Conservation (phyloP, 2,888 invertebrate species). For the Diogma glabrata region DNA sequence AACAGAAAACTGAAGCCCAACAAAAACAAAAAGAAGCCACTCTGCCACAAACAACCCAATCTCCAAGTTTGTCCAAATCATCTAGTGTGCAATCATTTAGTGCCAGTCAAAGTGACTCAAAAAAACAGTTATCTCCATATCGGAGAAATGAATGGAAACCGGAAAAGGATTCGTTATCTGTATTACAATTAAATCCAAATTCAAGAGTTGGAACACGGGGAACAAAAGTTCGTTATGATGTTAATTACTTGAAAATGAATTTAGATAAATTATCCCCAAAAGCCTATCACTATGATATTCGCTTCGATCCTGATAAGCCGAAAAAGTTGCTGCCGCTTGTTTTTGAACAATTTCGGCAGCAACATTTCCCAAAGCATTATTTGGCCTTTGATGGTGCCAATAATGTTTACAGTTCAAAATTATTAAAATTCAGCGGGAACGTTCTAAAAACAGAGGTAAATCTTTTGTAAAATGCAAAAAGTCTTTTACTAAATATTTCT, state of each 20-base stretch:
- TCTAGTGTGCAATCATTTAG: neutral
- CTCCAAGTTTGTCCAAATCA: neutral
- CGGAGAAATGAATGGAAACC: slow-evolving; percentile 56
- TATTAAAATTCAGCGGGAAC: slow-evolving; percentile 17
- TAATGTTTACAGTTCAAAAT: slow-evolving; percentile 43
- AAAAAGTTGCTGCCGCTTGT: slow-evolving; percentile 47
- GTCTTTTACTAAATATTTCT: too few species aligned
- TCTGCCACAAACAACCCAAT: neutral
- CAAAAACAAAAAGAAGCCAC: slow-evolving; percentile 36
- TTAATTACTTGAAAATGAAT: slow-evolving; percentile 52
- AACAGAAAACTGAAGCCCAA: slow-evolving; percentile 27
- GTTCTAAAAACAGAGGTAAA: neutral
- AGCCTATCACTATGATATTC: slow-evolving; percentile 73
- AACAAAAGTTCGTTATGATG: slow-evolving; percentile 37
- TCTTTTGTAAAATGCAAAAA: neutral
- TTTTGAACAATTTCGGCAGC: slow-evolving; percentile 33
- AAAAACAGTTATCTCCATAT: neutral
- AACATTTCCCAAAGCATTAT: slow-evolving; percentile 33
- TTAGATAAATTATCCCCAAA: slow-evolving; percentile 37
- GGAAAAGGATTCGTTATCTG: slow-evolving; percentile 40
- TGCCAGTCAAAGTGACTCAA: neutral
- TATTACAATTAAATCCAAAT: slow-evolving; percentile 29
- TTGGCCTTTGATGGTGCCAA: slow-evolving; percentile 66
- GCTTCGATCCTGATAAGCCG: slow-evolving; percentile 54
- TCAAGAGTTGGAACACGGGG: slow-evolving; percentile 32